Evolutionary conservation across 1,140 invertebrate species (phyloP), one percentile per base, ranked within the genome.

Genomic region (Phymorhynchus buccinoides): DNA sequence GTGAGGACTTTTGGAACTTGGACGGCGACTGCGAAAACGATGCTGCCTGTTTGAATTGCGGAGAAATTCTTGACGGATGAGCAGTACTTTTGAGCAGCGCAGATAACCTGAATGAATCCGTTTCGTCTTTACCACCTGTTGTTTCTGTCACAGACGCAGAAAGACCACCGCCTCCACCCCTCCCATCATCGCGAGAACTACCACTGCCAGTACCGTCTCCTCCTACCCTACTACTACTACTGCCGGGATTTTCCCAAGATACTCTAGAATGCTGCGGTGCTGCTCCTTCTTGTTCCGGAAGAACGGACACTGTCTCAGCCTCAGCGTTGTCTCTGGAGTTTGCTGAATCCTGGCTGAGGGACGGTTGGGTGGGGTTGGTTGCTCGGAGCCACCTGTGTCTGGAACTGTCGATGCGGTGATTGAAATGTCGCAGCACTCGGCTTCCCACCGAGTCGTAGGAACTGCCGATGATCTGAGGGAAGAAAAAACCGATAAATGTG

Each of bases 381-480:
- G 80, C 81, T 41, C 39, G 66, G 27, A 71, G 32, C 92, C 92
- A 93, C 22, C 90, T 86, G 84, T 93, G 92, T 71, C 84, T 84
- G 14, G 80, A 80, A n/a, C 89, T 89, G 82, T 87, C 89, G 71
- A 93, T 91, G 62, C 88, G 90, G 83, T 93, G 92, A 3, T 91
- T 89, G 82, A 93, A 93, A 66, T 92, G 89, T 52, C 91, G 89
- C 41, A 93, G 84, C 18, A 92, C 91, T 30, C 91, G 86, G 87
- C 90, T 92, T 44, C 92, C 92, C 32, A 93, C 48, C 0, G 92
- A 93, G 86, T 91, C 89, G 77, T 92, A 93, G 3, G 88, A 89
- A 75, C 92, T 92, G 77, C 89, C 89, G 85, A 93, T 92, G 1
- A 93, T 91, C 92, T 93, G 86, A 66, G 88, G 86, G 52, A 48